Base-by-base conservation (phyloP, 1,140 invertebrate genomes). In the Bombus superbus region DNA sequence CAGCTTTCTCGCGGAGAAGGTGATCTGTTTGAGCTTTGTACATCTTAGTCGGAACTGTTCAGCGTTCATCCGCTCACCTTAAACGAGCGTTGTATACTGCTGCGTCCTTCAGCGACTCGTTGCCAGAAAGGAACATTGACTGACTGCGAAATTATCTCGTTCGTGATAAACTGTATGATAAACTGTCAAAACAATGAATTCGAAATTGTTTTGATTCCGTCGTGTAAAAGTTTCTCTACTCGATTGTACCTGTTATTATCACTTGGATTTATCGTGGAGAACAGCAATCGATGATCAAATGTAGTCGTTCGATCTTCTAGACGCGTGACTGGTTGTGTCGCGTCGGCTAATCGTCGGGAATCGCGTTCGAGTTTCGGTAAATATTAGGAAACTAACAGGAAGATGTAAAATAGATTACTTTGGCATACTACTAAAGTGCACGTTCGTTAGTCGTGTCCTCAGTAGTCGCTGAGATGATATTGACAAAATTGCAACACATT, bases 11-110 rank as follows among this genome's bases (percentile, higher is more conserved):
- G 71, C 69, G 83, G 57, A 68, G 42, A 82, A 44, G 59, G 32
- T 64, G 53, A 81, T 81, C 74, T 57, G 83, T 57, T 81, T 74
- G 47, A 81, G 86, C 82, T 85, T 76, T 80, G 77, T 84, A 85
- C 87, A 40, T 77, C 76, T 85, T 73, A 62, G 38, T 66, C 76
- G 44, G 59, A 68, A 40, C n/a, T 40, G 71, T n/a, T 79, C 59
- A 13, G 18, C 69, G 68, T 66, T 66, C 64, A 18, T 53, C 18
- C 47, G 25, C 35, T 47, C 59, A 18, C n/a, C 42, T 42, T n/a
- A 57, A 66, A 66, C 57, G 28, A 28, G 3, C 0, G 8, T 28
- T 10, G 57, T 59, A 53, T 3, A 11, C 57, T 59, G 25, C 25
- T 59, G 10, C 25, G 25, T 59, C 28, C 25, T 59, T 25, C 25